A percentile compares a stretch with the other conserved stretches of the same genome.
Conservation (phyloP, 2,113 vertebrate species). For the Perca fluviatilis region DNA sequence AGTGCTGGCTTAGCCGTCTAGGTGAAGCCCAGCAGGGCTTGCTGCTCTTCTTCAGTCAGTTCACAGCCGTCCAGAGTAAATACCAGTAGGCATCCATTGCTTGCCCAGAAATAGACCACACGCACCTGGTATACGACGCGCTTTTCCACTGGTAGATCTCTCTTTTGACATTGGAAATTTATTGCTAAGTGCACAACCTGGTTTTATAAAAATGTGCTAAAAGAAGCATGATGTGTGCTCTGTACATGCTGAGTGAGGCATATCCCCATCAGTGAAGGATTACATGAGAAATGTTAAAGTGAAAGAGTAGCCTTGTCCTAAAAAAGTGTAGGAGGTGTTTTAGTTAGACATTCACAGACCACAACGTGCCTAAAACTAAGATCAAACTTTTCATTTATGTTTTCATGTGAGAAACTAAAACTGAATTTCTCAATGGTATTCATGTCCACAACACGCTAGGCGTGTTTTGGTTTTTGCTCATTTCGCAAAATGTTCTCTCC, state of each 20-base stretch:
- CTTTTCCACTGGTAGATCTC: constrained; percentile 57
- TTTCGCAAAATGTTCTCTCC: constrained; percentile 9
- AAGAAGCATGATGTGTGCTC: neutral
- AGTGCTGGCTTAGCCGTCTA: neutral
- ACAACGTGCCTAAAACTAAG: neutral
- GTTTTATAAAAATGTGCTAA: neutral
- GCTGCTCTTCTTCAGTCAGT: constrained; percentile 35
- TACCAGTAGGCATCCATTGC: constrained; percentile 40
- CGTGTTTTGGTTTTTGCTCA: constrained; percentile 4
- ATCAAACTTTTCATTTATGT: neutral
- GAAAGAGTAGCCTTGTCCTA: neutral
- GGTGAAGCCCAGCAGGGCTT: constrained; percentile 31
- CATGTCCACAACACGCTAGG: neutral
- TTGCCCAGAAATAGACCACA: constrained; percentile 56
- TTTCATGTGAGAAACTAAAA: neutral
- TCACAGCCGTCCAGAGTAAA: constrained; percentile 49
- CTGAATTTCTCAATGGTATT: neutral
- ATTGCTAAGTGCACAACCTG: constrained; percentile 7
- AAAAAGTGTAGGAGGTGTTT: neutral
- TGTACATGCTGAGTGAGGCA: constrained; percentile 1
- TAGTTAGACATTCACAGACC: neutral
- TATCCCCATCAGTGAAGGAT: neutral
- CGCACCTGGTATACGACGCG: constrained; percentile 28
- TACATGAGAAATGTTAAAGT: neutral
- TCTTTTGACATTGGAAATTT: constrained; percentile 17